Percentiles rank a stretch among this genome's conserved stretches.
phyloP scores from a whole-genome alignment of 2,888 invertebrate genomes.

The Synergus itoensis region DNA sequence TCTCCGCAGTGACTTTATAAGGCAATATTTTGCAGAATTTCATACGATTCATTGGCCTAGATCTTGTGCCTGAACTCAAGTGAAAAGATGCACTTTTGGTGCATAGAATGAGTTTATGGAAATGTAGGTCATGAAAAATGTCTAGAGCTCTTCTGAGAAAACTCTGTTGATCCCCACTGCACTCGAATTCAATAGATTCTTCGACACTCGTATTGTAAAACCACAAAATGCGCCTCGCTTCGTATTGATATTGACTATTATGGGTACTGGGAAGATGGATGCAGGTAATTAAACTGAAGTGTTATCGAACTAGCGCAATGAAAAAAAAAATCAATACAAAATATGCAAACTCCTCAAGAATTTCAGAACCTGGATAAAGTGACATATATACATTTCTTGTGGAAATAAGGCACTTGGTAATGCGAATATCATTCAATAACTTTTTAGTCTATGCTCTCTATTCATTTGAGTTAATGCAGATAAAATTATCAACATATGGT shows the following conservation, averaged over 20 bases:
- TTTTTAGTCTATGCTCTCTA: too few species aligned
- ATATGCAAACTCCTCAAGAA: too few species aligned
- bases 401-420: too few species aligned
- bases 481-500: too few species aligned
- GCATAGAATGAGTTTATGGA: slow-evolving; percentile 20
- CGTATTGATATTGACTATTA: slow-evolving; percentile 25
- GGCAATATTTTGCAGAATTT: slow-evolving; percentile 8
- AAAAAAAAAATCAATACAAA: too few species aligned
- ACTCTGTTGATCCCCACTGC: slow-evolving; percentile 11
- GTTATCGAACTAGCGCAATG: not conserved
- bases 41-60: slow-evolving; percentile 18
- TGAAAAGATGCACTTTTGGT: slow-evolving; percentile 35
- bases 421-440: too few species aligned
- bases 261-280: slow-evolving; percentile 4
- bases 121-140: slow-evolving; percentile 39
- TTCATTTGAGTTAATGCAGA: too few species aligned
- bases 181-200: slow-evolving; percentile 27
- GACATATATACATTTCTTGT: too few species aligned
- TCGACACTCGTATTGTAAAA: slow-evolving; percentile 26
- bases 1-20: slow-evolving; percentile 1
- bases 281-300: slow-evolving; percentile 25
- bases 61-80: slow-evolving; percentile 13
- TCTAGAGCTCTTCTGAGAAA: slow-evolving; percentile 29
- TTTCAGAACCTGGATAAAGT: too few species aligned
- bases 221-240: slow-evolving; percentile 12